Percentiles rank a stretch among this genome's conserved stretches.
Evolutionary conservation across 1,140 invertebrate species (phyloP).

Genomic region (Sycobia sp.): DNA sequence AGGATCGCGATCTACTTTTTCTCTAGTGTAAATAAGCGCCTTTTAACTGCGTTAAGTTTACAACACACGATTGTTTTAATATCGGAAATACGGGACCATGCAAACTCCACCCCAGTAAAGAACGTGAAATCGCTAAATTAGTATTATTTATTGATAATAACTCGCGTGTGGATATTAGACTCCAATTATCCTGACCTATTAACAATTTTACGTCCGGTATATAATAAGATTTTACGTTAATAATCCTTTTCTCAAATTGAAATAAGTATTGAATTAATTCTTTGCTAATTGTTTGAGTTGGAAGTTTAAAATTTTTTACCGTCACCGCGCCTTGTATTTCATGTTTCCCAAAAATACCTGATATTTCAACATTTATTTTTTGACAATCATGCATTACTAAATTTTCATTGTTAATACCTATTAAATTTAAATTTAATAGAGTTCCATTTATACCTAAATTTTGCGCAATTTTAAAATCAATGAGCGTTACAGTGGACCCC

Average conservation of each 20-base stretch:
- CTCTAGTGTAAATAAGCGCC: background rate
- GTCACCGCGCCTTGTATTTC: background rate
- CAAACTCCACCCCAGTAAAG: too few relatives aligned
- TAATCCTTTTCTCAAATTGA: background rate
- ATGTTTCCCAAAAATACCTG: background rate
- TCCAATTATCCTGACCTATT: slow-evolving; percentile 10
- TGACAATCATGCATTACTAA: background rate
- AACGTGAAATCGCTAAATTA: too few relatives aligned
- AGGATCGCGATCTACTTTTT: background rate
- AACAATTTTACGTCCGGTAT: background rate
- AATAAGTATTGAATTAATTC: background rate
- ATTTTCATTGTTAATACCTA: background rate
- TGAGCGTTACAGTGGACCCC: too few relatives aligned
- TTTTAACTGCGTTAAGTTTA: too few relatives aligned
- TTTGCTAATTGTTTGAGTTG: background rate
- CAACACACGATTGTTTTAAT: too few relatives aligned
- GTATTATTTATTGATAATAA: too few relatives aligned
- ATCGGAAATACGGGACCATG: too few relatives aligned
- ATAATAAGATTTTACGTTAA: background rate
- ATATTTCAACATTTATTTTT: background rate
- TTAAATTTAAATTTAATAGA: too few relatives aligned
- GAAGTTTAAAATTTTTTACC: background rate
- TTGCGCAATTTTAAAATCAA: background rate
- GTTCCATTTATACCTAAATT: background rate
- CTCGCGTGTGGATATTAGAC: too few relatives aligned